Percentiles rank a stretch among this genome's conserved stretches.
Conservation (phyloP, 2,113 vertebrate species). For the Poecilia latipinna region DNA sequence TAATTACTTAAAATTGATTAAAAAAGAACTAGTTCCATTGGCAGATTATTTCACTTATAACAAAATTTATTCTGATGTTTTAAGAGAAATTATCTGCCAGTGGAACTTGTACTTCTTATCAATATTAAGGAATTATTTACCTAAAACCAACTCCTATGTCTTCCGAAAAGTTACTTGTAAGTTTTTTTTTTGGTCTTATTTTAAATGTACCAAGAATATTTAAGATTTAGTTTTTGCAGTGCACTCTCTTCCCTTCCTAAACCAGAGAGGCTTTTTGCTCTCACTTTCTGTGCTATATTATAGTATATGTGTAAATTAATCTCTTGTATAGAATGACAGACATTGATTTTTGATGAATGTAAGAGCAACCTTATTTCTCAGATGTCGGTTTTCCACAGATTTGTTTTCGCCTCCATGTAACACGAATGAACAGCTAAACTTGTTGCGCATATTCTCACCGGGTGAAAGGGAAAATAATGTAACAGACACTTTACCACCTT, state of each 20-base stretch:
- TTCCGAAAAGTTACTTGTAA: too few relatives aligned
- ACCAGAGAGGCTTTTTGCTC: slow-evolving; percentile 43
- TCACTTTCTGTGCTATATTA: slow-evolving; percentile 58
- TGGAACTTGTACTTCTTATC: too few relatives aligned
- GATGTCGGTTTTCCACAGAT: not conserved
- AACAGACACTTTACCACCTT: slow-evolving; percentile 55
- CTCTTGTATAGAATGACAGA: slow-evolving; percentile 71
- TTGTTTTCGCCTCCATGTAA: slow-evolving; percentile 20
- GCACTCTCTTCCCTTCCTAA: not conserved
- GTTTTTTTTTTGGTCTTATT: too few relatives aligned
- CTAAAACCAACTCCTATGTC: too few relatives aligned
- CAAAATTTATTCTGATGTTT: too few relatives aligned
- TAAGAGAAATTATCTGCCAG: too few relatives aligned
- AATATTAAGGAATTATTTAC: too few relatives aligned
- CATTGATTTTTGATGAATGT: slow-evolving; percentile 66
- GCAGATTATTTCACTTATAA: too few relatives aligned
- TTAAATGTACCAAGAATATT: too few relatives aligned
- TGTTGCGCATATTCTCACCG: slow-evolving; percentile 52
- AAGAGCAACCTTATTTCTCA: slow-evolving; percentile 48
- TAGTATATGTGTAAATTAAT: slow-evolving; percentile 67
- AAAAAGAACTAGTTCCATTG: too few relatives aligned
- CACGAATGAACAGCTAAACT: slow-evolving; percentile 18
- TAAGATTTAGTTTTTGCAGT: too few relatives aligned
- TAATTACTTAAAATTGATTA: too few relatives aligned
- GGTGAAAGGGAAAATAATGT: slow-evolving; percentile 64